These are phyloP conservation scores for Tyrannus savana DNA, from an alignment of 2,113 vertebrate genomes.

Conservation along the genomic window DNA sequence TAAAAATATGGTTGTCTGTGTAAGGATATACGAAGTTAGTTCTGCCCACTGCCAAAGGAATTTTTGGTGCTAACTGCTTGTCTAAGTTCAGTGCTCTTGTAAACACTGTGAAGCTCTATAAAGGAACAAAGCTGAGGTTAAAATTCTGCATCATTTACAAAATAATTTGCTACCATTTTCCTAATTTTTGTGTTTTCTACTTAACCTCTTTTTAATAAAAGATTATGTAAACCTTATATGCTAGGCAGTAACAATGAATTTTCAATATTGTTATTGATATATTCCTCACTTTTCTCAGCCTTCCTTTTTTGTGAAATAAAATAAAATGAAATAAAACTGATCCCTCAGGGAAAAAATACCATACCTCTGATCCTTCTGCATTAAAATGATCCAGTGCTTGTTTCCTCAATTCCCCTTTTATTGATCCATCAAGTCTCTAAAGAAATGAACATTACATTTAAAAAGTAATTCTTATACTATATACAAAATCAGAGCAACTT, in stretches of 20 bases:
- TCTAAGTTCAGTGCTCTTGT: background rate
- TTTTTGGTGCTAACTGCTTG: background rate
- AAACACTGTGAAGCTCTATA: background rate
- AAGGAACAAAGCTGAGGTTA: background rate
- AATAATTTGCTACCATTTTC: background rate
- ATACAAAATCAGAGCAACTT: background rate
- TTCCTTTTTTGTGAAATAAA: background rate
- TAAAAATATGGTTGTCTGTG: background rate
- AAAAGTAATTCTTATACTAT: background rate
- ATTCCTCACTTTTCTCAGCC: background rate
- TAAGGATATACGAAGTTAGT: background rate
- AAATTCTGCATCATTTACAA: background rate
- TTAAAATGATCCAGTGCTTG: slow-evolving; percentile 98
- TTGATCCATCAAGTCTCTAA: slow-evolving; percentile 95
- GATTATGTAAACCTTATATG: background rate
- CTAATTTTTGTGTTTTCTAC: background rate
- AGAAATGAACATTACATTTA: slow-evolving; percentile 40
- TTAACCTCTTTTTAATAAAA: background rate
- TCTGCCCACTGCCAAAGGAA: background rate
- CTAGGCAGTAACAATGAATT: background rate
- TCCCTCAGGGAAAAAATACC: background rate
- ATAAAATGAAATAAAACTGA: background rate
- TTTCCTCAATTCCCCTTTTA: slow-evolving; percentile 96
- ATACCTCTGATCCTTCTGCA: slow-evolving; percentile 95
- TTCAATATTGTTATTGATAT: background rate